phyloP scores from a whole-genome alignment of 1,140 invertebrate genomes.

The Apis mellifera region DNA sequence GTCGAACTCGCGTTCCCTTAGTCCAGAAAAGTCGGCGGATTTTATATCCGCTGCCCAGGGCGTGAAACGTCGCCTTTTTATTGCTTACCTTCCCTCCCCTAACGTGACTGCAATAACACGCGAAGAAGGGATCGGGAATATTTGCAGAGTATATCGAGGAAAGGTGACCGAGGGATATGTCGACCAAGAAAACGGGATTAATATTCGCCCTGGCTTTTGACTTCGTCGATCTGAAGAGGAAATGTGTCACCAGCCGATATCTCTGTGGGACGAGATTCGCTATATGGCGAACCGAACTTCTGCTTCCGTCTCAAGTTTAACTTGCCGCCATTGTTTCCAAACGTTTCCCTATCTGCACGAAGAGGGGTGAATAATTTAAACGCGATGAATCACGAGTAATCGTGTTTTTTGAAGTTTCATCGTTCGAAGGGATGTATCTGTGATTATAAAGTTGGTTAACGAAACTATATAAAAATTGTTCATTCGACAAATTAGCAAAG shows the following conservation, averaged over 20 bases:
- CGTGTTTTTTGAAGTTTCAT: constrained; percentile 4
- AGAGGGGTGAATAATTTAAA: not conserved
- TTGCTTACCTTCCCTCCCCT: not conserved
- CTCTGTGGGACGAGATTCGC: constrained; percentile 11
- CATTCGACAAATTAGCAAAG: too few relatives aligned
- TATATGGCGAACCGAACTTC: not conserved
- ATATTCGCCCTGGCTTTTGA: constrained; percentile 35
- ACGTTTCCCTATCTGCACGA: constrained; percentile 4
- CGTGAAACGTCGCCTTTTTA: constrained; percentile 30
- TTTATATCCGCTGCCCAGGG: constrained; percentile 15
- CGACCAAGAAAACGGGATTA: constrained; percentile 26
- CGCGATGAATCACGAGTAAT: not conserved
- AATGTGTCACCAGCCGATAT: not conserved
- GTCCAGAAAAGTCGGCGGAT: not conserved
- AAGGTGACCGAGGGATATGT: not conserved
- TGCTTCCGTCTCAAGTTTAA: constrained; percentile 21
- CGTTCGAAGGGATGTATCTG: too few relatives aligned
- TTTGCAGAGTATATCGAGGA: not conserved
- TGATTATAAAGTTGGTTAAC: too few relatives aligned
- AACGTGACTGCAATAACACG: constrained; percentile 43
- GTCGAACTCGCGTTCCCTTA: constrained; percentile 28
- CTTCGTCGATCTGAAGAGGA: constrained; percentile 38
- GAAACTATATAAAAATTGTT: too few relatives aligned
- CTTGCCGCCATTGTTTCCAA: constrained; percentile 6
- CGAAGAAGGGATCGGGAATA: constrained; percentile 6